Conservation (phyloP, 2,797 vertebrate species). For the Tachyglossus aculeatus region DNA sequence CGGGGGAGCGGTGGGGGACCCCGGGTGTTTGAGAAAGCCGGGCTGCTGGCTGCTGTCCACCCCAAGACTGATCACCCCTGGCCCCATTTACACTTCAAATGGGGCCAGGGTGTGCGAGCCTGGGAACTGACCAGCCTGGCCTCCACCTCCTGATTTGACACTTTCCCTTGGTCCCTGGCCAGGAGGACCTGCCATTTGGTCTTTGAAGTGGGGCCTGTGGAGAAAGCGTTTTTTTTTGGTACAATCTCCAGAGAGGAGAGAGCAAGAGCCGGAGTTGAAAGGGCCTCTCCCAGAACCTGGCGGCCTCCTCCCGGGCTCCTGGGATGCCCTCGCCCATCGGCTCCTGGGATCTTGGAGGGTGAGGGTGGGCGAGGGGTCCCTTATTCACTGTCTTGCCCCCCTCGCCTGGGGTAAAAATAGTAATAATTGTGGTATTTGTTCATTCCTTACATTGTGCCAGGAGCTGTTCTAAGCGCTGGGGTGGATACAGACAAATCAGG, state of each 20-base stretch:
- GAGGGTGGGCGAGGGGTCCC: no score
- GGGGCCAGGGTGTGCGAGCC: constrained; percentile 52
- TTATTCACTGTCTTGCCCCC: no score
- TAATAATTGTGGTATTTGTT: no score
- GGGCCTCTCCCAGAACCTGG: constrained; percentile 9
- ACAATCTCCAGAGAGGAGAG: constrained; percentile 67
- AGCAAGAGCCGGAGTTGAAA: constrained; percentile 26
- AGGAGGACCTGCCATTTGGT: constrained; percentile 57
- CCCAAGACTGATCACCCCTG: constrained; percentile 67
- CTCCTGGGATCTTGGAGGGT: no score
- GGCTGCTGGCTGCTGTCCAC: constrained; percentile 45
- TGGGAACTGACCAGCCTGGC: constrained; percentile 67
- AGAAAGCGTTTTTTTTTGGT: constrained; percentile 77
- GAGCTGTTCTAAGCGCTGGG: no score
- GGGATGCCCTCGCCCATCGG: no score
- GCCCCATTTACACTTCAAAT: constrained; percentile 65
- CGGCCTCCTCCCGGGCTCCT: no score
- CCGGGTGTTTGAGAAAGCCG: constrained; percentile 45
- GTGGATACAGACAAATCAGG: no score
- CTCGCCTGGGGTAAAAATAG: no score
- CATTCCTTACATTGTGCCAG: no score
- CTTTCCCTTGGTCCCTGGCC: constrained; percentile 67
- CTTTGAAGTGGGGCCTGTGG: constrained; percentile 75
- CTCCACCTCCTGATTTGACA: constrained; percentile 64
- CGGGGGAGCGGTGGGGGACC: no score